phyloP scores from a whole-genome alignment of 2,797 vertebrate genomes.

The Sebastes baramenuke region DNA sequence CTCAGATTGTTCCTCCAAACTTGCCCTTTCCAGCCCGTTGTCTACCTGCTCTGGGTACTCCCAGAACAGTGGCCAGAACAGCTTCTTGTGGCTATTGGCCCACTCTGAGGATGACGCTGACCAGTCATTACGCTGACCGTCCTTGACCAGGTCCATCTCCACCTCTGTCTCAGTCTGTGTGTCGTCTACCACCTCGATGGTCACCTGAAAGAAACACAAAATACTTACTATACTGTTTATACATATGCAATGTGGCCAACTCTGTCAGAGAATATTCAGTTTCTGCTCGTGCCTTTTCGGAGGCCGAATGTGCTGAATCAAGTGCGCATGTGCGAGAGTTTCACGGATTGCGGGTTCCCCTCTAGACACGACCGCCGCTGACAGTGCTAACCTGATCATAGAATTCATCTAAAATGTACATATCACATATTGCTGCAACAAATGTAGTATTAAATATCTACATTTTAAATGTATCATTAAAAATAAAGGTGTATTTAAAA shows the following conservation, averaged over 20 bases:
- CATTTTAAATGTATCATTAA: background rate
- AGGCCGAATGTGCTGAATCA: too few relatives aligned
- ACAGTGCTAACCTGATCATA: background rate
- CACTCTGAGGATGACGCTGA: constrained; percentile 81
- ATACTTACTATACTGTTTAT: background rate
- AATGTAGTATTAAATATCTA: background rate
- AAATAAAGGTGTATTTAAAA: background rate
- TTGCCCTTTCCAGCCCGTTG: constrained; percentile 60
- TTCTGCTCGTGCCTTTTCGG: too few relatives aligned
- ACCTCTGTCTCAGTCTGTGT: constrained; percentile 83
- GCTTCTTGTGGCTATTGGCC: constrained; percentile 81
- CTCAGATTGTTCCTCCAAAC: constrained; percentile 72
- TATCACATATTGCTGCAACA: background rate
- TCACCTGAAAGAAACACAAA: constrained; percentile 80
- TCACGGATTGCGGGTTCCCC: too few relatives aligned
- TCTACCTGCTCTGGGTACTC: constrained; percentile 82
- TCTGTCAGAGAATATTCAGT: too few relatives aligned
- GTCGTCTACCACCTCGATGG: constrained; percentile 88
- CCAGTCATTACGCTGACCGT: constrained; percentile 84
- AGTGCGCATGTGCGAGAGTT: too few relatives aligned
- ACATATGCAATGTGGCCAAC: background rate
- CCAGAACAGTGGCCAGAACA: constrained; percentile 92
- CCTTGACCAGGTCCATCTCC: constrained; percentile 88
- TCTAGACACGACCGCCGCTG: too few relatives aligned
- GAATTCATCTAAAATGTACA: background rate